Conservation (phyloP, 2,888 invertebrate species). For the Cantharis nigra region DNA sequence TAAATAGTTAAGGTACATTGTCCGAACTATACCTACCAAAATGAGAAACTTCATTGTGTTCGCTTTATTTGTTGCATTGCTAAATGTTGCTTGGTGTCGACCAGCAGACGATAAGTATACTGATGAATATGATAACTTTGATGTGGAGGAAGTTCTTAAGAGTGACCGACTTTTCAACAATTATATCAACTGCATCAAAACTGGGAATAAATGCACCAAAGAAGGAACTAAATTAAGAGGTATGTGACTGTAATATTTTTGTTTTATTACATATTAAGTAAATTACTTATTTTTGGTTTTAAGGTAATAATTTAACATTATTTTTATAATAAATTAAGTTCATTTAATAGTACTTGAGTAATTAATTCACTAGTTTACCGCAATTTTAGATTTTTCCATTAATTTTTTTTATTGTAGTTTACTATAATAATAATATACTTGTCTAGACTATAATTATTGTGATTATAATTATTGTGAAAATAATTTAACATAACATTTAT, state of each 20-base stretch:
- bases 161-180: slow-evolving; percentile 66
- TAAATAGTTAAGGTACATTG: not conserved
- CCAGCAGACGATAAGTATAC: not conserved
- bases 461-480: too few species aligned
- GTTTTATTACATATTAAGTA: not conserved
- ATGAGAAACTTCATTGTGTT: not conserved
- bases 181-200: slow-evolving; percentile 68
- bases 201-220: slow-evolving; percentile 66
- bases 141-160: slow-evolving; percentile 67
- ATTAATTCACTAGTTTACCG: too few species aligned
- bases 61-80: not conserved
- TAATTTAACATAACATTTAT: not conserved
- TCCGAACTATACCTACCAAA: not conserved
- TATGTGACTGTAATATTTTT: slow-evolving; percentile 50
- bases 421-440: too few species aligned
- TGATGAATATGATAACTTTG: slow-evolving; percentile 64
- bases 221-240: slow-evolving; percentile 72
- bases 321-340: not conserved
- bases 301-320: not conserved
- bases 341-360: too few species aligned
- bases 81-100: not conserved
- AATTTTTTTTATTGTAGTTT: too few species aligned
- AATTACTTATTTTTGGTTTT: not conserved
- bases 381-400: too few species aligned
- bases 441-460: too few species aligned